Evolutionary conservation across 2,888 invertebrate genomes (phyloP).

Genomic region (Drosophila putrida): DNA sequence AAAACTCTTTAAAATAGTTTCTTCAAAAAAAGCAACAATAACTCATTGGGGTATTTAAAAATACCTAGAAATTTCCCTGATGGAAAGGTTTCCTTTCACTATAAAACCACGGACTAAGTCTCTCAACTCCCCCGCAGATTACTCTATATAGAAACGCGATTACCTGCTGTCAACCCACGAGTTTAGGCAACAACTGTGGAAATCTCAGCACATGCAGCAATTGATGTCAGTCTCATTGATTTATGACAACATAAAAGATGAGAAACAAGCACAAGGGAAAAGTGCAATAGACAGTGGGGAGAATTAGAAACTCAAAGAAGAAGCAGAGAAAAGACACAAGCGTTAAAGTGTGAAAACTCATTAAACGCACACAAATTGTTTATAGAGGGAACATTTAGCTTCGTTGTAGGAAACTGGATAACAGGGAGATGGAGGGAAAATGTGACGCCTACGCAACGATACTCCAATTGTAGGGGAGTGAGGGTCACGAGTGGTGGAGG

Average conservation of each 20-base stretch:
- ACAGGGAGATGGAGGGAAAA: not conserved
- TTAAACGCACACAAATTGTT: conserved; percentile 74
- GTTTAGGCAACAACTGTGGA: conserved; percentile 23
- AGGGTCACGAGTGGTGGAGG: not conserved
- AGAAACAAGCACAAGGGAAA: conserved; percentile 40
- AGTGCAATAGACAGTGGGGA: not conserved
- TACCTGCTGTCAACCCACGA: conserved; percentile 38
- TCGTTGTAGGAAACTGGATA: not conserved
- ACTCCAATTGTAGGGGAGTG: conserved; percentile 6
- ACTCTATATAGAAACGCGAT: conserved; percentile 4
- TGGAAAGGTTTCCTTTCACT: not conserved
- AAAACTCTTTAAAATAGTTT: not conserved
- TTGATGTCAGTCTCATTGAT: conserved; percentile 68
- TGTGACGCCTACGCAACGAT: conserved; percentile 39
- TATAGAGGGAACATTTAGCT: conserved; percentile 48
- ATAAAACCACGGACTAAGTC: not conserved
- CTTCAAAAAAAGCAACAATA: not conserved
- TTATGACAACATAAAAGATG: conserved; percentile 65
- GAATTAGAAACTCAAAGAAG: conserved; percentile 36
- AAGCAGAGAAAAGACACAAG: conserved; percentile 32
- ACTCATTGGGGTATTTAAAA: not conserved
- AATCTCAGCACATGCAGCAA: conserved; percentile 62
- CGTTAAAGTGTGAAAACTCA: conserved; percentile 77
- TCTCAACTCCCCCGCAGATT: conserved; percentile 13
- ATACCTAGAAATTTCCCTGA: not conserved